Evolutionary conservation across 1,140 invertebrate genomes (phyloP), one percentile per base, ranked within the genome.

Genomic region (Oryctes rhinoceros): DNA sequence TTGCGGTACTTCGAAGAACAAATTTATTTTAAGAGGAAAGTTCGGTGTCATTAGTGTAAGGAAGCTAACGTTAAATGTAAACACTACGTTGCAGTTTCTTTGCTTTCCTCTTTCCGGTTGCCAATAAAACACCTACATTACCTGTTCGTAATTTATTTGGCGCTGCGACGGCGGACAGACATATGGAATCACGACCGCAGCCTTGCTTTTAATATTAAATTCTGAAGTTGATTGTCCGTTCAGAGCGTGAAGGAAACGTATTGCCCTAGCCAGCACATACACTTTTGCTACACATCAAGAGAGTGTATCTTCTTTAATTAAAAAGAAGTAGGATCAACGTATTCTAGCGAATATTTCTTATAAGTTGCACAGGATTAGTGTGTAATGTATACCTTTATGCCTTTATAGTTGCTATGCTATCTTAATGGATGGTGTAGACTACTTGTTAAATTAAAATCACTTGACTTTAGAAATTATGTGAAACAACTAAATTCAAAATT

Each of bases 121-220:
- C 18, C 53, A 59, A 59, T 59, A 59, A 59, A 18, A 18, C 53
- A 59, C 53, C 53, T 18, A 18, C 53, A 59, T 59, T 59, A 18
- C 53, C 53, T 59, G 53, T 6, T 59, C 3, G 53, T 59, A 59
- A 59, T 59, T 59, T 59, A 59, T 59, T 18, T 15, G 15, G 5
- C 53, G 15, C 53, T 6, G 15, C 15, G n/a, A 59, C 18, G 53
- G n/a, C 53, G 18, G 15, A 30, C 24, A 30, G 53, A 18, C 53
- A 15, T 59, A 59, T 18, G 53, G 15, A 59, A 59, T 18, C 53
- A 15, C 53, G 10, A 59, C 6, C 5, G 9, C 0, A 44, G 3
- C 9, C 39, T 10, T 44, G 53, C 53, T 18, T 59, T 59, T 59
- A 59, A 59, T 59, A 59, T 59, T 59, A 59, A 59, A 59, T n/a